Evolutionary conservation across 2,888 invertebrate genomes (phyloP).

Genomic region (Orchesella flavescens): DNA sequence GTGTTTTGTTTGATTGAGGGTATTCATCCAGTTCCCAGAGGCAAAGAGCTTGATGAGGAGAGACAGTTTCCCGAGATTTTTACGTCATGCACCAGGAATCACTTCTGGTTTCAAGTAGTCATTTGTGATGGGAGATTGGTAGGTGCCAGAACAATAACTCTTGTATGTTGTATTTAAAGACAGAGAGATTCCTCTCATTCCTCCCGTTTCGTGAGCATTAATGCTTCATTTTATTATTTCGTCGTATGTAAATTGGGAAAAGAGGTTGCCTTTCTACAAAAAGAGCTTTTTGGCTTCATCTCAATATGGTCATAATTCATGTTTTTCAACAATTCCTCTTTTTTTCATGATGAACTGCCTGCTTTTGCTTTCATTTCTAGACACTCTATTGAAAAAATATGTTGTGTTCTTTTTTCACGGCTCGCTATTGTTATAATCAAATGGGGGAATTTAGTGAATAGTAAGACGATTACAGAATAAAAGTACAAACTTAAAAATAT

Average conservation of each 20-base stretch:
- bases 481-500: too few species aligned
- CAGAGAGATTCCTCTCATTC: too few species aligned
- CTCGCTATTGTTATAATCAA: not conserved
- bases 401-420: not conserved
- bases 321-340: constrained; percentile 13
- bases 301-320: constrained; percentile 47
- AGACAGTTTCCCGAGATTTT: too few species aligned
- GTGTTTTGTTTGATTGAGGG: too few species aligned
- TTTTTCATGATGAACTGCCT: constrained; percentile 7
- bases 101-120: too few species aligned
- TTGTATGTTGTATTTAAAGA: too few species aligned
- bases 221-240: too few species aligned
- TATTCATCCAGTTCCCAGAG: too few species aligned
- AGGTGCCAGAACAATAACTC: not conserved
- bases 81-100: too few species aligned
- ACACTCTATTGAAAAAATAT: not conserved
- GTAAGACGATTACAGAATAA: not conserved
- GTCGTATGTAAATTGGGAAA: not conserved
- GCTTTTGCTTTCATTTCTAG: constrained; percentile 2
- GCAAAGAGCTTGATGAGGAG: too few species aligned
- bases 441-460: not conserved
- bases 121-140: too few species aligned
- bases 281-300: constrained; percentile 28
- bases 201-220: too few species aligned
- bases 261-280: constrained; percentile 8